Percentiles rank a stretch among this genome's conserved stretches.
Evolutionary conservation across 2,888 invertebrate genomes (phyloP).

Genomic region (Atethmia centrago): DNA sequence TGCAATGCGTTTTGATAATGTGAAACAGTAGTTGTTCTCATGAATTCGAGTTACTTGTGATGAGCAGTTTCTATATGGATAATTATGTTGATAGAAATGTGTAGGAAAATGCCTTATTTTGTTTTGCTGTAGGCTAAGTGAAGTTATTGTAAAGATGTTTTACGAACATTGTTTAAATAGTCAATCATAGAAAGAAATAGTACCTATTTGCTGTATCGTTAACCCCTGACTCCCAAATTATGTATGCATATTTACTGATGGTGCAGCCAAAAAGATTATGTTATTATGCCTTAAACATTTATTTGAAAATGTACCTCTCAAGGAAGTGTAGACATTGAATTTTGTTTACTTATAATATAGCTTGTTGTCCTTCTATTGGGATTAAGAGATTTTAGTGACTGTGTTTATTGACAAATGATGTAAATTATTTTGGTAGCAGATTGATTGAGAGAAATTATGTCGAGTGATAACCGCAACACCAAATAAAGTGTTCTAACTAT

Average conservation of each 20-base stretch:
- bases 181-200: constrained; percentile 74
- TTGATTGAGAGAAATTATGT: constrained; percentile 52
- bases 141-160: constrained; percentile 83
- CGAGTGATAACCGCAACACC: constrained; percentile 64
- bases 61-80: constrained; percentile 76
- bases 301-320: constrained; percentile 75
- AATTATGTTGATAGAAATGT: constrained; percentile 79
- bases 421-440: constrained; percentile 58
- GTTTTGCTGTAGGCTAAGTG: constrained; percentile 87
- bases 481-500: constrained; percentile 56
- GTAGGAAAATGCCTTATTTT: constrained; percentile 89
- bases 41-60: constrained; percentile 75
- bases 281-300: constrained; percentile 71
- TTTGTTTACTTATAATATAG: constrained; percentile 64
- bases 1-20: constrained; percentile 71
- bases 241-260: constrained; percentile 72
- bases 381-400: constrained; percentile 59
- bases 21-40: constrained; percentile 72
- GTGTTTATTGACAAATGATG: constrained; percentile 51
- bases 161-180: constrained; percentile 78
- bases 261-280: constrained; percentile 71
- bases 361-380: constrained; percentile 66
- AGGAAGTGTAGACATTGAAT: constrained; percentile 80
- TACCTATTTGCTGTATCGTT: constrained; percentile 76
- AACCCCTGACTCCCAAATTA: constrained; percentile 72